These are phyloP conservation scores for Gymnorhina tibicen DNA, from an alignment of 2,113 vertebrate species.

Conservation along the genomic window DNA sequence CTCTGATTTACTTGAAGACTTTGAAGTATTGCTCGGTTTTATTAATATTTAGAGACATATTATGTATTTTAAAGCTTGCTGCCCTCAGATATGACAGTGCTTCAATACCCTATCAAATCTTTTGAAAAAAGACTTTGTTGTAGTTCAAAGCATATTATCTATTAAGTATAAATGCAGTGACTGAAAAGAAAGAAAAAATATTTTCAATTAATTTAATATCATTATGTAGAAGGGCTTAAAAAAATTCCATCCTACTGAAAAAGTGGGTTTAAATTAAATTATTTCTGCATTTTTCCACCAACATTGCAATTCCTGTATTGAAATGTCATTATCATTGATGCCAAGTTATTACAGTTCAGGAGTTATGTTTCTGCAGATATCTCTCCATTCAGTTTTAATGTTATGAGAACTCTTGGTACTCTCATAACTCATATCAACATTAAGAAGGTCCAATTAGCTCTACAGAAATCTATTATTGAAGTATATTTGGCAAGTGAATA, in stretches of 20 bases:
- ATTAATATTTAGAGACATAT: background rate
- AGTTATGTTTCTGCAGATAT: slow-evolving; percentile 30
- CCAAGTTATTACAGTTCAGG: slow-evolving; percentile 43
- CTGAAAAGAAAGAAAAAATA: background rate
- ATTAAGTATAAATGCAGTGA: background rate
- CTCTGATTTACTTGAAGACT: background rate
- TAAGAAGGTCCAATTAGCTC: background rate
- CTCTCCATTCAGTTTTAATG: slow-evolving; percentile 1
- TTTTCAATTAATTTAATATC: slow-evolving; percentile 18
- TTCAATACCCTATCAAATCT: background rate
- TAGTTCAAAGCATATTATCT: background rate
- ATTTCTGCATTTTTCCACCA: background rate
- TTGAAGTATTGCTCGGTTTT: background rate
- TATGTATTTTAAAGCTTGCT: background rate
- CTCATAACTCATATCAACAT: slow-evolving; percentile 1
- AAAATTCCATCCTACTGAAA: background rate
- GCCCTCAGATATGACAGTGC: background rate
- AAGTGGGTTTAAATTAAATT: background rate
- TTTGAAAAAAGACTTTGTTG: background rate
- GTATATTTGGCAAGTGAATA: background rate
- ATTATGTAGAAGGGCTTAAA: background rate
- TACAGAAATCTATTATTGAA: background rate
- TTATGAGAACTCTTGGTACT: background rate
- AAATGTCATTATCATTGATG: slow-evolving; percentile 40
- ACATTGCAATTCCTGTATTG: slow-evolving; percentile 37